These are phyloP conservation scores for Vidua macroura DNA, from an alignment of 2,113 vertebrate genomes.

Conservation along the genomic window DNA sequence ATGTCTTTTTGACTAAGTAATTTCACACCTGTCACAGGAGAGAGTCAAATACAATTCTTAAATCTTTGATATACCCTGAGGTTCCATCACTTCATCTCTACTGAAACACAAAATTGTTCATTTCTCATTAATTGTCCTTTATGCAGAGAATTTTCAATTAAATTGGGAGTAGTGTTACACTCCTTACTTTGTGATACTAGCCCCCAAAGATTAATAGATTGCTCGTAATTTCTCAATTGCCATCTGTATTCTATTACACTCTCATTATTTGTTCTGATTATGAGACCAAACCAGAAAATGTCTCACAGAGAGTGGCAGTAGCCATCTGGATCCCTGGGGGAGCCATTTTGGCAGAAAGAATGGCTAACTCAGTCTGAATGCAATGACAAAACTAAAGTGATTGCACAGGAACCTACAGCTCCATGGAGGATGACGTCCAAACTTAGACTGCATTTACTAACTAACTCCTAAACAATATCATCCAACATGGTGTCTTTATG, in stretches of 20 bases:
- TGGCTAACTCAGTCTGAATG: background rate
- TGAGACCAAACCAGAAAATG: constrained; percentile 48
- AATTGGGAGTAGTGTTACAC: constrained; percentile 59
- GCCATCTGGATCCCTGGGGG: constrained; percentile 1
- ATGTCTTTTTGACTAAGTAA: background rate
- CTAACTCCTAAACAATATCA: background rate
- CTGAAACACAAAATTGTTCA: constrained; percentile 68
- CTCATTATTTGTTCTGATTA: constrained; percentile 36
- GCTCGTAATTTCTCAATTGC: constrained; percentile 48
- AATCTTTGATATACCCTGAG: constrained; percentile 47
- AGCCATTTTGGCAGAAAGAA: constrained; percentile 8
- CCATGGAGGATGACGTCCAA: background rate
- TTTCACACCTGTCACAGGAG: constrained; percentile 38
- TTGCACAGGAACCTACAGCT: background rate
- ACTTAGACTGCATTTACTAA: background rate
- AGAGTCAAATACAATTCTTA: constrained; percentile 35
- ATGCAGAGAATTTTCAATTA: constrained; percentile 70
- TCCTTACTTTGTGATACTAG: constrained; percentile 73
- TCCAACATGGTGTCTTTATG: background rate
- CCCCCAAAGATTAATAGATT: constrained; percentile 73
- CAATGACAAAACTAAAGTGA: background rate
- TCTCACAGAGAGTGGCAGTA: background rate
- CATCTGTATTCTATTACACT: constrained; percentile 39
- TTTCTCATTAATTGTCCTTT: constrained; percentile 74
- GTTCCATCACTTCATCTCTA: constrained; percentile 56